phyloP scores from a whole-genome alignment of 2,113 vertebrate genomes.

The Ellobius talpinus region DNA sequence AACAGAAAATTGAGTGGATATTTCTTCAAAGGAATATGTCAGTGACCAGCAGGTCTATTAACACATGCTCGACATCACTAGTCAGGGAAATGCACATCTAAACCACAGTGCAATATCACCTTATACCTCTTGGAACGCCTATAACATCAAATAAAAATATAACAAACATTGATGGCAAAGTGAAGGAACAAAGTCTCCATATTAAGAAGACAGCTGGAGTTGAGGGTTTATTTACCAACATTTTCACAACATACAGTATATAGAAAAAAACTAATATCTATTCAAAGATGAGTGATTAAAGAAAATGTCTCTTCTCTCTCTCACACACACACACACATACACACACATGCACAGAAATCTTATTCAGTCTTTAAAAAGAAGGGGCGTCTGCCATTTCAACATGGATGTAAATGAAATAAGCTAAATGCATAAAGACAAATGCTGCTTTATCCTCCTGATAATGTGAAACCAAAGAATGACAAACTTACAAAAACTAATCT shows the following conservation, averaged over 20 bases:
- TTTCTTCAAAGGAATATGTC: not conserved
- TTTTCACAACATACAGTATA: not conserved
- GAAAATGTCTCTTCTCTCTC: not conserved
- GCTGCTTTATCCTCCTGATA: not conserved
- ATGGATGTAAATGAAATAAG: not conserved
- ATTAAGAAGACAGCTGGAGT: not conserved
- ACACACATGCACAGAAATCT: not conserved
- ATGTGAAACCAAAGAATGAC: not conserved
- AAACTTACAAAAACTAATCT: not conserved
- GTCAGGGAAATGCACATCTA: not conserved
- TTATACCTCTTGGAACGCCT: not conserved
- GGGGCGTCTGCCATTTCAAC: not conserved
- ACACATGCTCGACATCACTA: not conserved
- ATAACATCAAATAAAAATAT: not conserved
- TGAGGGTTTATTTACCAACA: not conserved
- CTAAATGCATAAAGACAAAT: not conserved
- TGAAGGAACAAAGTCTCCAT: not conserved
- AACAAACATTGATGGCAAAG: too few relatives aligned
- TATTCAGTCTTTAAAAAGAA: not conserved
- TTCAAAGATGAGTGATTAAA: not conserved
- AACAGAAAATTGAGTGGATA: not conserved
- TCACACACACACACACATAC: too few relatives aligned
- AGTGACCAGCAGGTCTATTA: not conserved
- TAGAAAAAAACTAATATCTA: not conserved
- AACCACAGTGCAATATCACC: not conserved